Conservation (phyloP, 2,888 invertebrate species). For the Platycheirus rosarum region DNA sequence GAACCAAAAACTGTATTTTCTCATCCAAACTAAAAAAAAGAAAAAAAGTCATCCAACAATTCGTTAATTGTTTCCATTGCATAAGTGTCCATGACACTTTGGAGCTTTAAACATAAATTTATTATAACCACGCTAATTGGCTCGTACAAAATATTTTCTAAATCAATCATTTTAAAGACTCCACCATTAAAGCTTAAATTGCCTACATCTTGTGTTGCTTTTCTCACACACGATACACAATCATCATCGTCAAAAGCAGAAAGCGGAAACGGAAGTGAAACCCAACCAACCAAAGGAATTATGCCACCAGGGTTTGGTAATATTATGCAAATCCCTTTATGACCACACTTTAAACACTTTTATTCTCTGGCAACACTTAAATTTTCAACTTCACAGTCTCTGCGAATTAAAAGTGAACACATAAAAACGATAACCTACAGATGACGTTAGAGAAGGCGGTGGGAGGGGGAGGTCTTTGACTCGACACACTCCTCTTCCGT, state of each 20-base stretch:
- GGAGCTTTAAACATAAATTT: constrained; percentile 7
- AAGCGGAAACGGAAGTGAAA: not conserved
- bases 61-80: constrained; percentile 16
- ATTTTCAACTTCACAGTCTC: constrained; percentile 67
- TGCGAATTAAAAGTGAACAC: constrained; percentile 62
- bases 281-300: constrained; percentile 40
- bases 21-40: too few species aligned
- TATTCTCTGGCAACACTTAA: constrained; percentile 61
- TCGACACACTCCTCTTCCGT: constrained; percentile 31
- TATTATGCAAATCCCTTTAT: constrained; percentile 58
- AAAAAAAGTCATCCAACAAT: too few species aligned
- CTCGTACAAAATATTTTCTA: constrained; percentile 18
- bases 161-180: constrained; percentile 43
- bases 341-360: constrained; percentile 63
- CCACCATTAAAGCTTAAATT: constrained; percentile 8
- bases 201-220: not conserved
- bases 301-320: constrained; percentile 41
- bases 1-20: too few species aligned
- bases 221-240: not conserved
- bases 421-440: constrained; percentile 52
- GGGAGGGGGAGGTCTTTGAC: too few species aligned
- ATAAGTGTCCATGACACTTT: constrained; percentile 21
- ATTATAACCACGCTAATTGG: constrained; percentile 35
- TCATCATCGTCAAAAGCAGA: not conserved
- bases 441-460: not conserved